phyloP scores from a whole-genome alignment of 2,888 invertebrate genomes.

The Cheilosia impressa region DNA sequence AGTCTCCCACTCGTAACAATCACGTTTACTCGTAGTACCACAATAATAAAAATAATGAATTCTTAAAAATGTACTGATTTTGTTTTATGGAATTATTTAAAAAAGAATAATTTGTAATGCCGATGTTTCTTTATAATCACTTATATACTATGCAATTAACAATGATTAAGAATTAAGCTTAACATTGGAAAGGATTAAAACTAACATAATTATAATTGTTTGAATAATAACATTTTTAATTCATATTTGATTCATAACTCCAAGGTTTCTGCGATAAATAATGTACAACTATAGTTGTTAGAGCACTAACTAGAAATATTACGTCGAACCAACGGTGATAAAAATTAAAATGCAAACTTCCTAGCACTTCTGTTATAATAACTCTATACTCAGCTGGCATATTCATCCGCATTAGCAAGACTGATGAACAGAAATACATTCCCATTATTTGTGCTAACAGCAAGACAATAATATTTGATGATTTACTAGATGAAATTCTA shows the following conservation, averaged over 20 bases:
- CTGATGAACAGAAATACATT: conserved; percentile 99
- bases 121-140: no score
- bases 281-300: conserved; percentile 97
- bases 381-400: conserved; percentile 98
- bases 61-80: no score
- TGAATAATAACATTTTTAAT: conserved; percentile 74
- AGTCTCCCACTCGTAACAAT: no score
- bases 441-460: conserved; percentile 99
- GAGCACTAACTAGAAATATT: conserved; percentile 97
- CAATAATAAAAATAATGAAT: no score
- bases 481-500: conserved; percentile 99
- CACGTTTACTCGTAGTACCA: no score
- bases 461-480: conserved; percentile 98
- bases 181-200: no score
- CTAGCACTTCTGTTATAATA: conserved; percentile 93
- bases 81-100: no score
- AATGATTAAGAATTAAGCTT: no score
- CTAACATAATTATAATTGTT: not conserved
- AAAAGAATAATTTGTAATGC: no score
- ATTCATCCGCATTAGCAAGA: conserved; percentile 98
- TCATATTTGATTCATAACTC: conserved; percentile 83
- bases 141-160: no score
- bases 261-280: conserved; percentile 97
- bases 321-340: conserved; percentile 99
- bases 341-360: conserved; percentile 99